Conservation (phyloP, 2,113 vertebrate genomes). For the Ciconia stormi region DNA sequence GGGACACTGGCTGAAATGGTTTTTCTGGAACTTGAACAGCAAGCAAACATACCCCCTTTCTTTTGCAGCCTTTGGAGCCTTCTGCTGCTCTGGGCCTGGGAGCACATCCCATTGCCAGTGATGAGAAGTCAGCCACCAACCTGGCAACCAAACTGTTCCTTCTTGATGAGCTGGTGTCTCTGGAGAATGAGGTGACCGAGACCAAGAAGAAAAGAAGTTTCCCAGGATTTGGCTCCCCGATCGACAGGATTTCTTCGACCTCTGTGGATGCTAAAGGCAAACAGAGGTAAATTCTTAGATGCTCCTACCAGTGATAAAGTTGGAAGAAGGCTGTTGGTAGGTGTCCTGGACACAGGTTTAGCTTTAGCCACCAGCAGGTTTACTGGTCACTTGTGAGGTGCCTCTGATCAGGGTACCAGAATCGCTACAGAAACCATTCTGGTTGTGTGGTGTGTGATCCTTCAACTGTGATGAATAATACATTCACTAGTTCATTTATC, state of each 20-base stretch:
- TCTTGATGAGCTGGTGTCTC: conserved; percentile 76
- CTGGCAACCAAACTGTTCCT: conserved; percentile 75
- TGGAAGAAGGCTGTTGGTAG: neutral
- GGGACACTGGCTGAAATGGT: neutral
- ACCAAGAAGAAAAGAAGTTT: conserved; percentile 91
- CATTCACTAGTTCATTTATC: neutral
- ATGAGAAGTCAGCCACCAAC: conserved; percentile 69
- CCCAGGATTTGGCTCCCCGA: conserved; percentile 79
- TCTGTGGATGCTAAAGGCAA: conserved; percentile 80
- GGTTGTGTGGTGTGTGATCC: neutral
- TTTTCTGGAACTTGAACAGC: neutral
- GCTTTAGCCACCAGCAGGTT: neutral
- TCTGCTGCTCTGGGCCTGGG: neutral
- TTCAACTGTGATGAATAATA: neutral
- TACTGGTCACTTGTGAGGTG: neutral
- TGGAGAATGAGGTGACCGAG: conserved; percentile 88
- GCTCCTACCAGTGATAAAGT: neutral
- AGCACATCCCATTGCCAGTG: neutral
- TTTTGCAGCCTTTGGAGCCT: conserved; percentile 60
- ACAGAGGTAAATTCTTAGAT: conserved; percentile 76
- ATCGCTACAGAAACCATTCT: neutral
- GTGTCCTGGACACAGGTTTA: neutral
- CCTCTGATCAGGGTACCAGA: neutral
- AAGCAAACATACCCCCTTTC: neutral
- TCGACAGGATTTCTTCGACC: conserved; percentile 87